Percentiles rank a stretch among this genome's conserved stretches.
phyloP scores from a whole-genome alignment of 1,140 invertebrate species.

The Stegodyphus dumicola region DNA sequence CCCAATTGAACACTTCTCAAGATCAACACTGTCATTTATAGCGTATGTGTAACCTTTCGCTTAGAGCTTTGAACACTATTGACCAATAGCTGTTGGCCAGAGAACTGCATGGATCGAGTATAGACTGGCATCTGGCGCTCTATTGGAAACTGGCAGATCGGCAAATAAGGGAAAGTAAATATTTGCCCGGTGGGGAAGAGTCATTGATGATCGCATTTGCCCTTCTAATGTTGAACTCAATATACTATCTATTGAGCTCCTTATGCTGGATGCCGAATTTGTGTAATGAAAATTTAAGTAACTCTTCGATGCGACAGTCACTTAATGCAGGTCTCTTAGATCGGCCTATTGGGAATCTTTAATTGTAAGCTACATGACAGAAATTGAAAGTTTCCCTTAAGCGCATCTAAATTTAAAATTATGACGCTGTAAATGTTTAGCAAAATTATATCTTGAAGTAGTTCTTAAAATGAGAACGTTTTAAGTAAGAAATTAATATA shows the following conservation, averaged over 20 bases:
- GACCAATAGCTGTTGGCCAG: slow-evolving; percentile 22
- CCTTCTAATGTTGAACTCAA: slow-evolving; percentile 26
- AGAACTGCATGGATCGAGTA: background rate
- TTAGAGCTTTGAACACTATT: slow-evolving; percentile 27
- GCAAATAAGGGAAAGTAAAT: slow-evolving; percentile 58
- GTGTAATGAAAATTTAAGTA: background rate
- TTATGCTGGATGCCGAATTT: background rate
- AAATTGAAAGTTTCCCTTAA: no score
- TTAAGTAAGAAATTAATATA: no score
- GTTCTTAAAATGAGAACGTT: no score
- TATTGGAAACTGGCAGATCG: slow-evolving; percentile 45
- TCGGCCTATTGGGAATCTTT: no score
- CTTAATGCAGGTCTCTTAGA: no score
- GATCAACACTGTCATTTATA: slow-evolving; percentile 11
- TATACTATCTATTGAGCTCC: background rate
- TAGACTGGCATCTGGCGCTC: slow-evolving; percentile 30
- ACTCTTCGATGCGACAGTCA: no score
- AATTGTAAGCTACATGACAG: no score
- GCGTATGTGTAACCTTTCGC: slow-evolving; percentile 39
- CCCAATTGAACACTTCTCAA: background rate
- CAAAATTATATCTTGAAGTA: no score
- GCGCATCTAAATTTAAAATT: no score
- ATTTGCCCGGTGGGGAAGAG: slow-evolving; percentile 34
- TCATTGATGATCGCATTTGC: slow-evolving; percentile 34
- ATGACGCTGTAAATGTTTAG: no score